Conservation (phyloP, 1,140 invertebrate species). For the Pantala flavescens region DNA sequence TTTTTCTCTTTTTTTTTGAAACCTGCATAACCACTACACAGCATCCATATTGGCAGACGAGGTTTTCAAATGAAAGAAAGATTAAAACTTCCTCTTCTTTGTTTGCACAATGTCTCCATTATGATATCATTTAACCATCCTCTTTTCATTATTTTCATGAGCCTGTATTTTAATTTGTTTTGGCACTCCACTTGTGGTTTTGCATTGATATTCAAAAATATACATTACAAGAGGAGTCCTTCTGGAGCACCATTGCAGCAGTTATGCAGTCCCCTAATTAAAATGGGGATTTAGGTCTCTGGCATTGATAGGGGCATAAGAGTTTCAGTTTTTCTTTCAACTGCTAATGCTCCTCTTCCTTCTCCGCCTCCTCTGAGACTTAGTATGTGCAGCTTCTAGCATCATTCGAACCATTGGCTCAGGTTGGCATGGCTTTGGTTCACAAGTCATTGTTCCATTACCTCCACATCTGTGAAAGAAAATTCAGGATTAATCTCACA, state of each 20-base stretch:
- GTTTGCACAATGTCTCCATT: not conserved
- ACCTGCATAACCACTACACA: not conserved
- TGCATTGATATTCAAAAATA: not conserved
- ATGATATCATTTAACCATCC: not conserved
- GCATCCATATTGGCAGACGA: not conserved
- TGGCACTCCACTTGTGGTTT: not conserved
- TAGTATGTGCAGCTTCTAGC: constrained; percentile 50
- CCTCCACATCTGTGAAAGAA: constrained; percentile 63
- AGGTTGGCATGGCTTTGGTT: constrained; percentile 75
- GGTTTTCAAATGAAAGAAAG: not conserved
- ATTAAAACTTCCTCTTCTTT: not conserved
- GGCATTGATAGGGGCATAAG: not conserved
- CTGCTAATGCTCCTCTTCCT: not conserved
- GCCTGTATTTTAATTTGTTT: not conserved
- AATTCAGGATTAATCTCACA: too few species aligned
- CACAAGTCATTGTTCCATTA: constrained; percentile 86
- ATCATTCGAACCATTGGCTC: constrained; percentile 80
- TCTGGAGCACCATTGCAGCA: not conserved
- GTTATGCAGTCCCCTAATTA: constrained; percentile 1
- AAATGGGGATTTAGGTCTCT: not conserved
- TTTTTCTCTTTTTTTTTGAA: constrained; percentile 8
- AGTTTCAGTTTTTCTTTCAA: not conserved
- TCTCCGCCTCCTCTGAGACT: not conserved
- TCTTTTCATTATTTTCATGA: not conserved
- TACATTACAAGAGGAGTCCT: constrained; percentile 1